Percentiles rank a stretch among this genome's conserved stretches.
Evolutionary conservation across 2,797 vertebrate genomes (phyloP).

Genomic region (Dryobates pubescens): DNA sequence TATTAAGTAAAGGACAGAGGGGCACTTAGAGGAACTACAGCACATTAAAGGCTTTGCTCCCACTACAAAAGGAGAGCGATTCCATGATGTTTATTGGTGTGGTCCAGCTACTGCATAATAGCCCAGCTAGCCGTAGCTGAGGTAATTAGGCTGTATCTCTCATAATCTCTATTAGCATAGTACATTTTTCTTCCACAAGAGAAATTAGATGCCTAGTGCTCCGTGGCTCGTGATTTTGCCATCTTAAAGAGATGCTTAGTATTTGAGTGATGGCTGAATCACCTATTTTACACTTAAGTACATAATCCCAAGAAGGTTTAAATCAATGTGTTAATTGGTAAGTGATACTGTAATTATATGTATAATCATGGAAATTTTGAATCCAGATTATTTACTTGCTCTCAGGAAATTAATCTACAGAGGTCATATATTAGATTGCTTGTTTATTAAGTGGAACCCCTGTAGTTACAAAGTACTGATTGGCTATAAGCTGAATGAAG

Average conservation of each 20-base stretch:
- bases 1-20: slow-evolving; percentile 5
- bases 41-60: slow-evolving; percentile 5
- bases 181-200: slow-evolving; percentile 21
- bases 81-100: slow-evolving; percentile 11
- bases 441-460: slow-evolving; percentile 82
- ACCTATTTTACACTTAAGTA: slow-evolving; percentile 76
- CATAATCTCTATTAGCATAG: slow-evolving; percentile 6
- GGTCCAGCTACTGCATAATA: slow-evolving; percentile 15
- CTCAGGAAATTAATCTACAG: slow-evolving; percentile 81
- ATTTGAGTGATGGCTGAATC: slow-evolving; percentile 66
- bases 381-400: slow-evolving; percentile 82
- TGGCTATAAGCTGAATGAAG: slow-evolving; percentile 74
- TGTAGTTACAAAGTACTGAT: slow-evolving; percentile 76
- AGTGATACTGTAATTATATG: slow-evolving; percentile 81
- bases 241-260: slow-evolving; percentile 53
- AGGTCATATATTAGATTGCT: slow-evolving; percentile 79
- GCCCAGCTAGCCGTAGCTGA: background rate
- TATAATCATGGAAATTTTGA: slow-evolving; percentile 81
- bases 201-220: slow-evolving; percentile 50
- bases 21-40: slow-evolving; percentile 42
- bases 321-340: slow-evolving; percentile 83
- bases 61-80: background rate
- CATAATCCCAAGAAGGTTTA: slow-evolving; percentile 78
- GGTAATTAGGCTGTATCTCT: background rate
- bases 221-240: slow-evolving; percentile 17